Evolutionary conservation across 2,113 vertebrate genomes (phyloP), one percentile per base, ranked within the genome.

Genomic region (Arenaria interpres): DNA sequence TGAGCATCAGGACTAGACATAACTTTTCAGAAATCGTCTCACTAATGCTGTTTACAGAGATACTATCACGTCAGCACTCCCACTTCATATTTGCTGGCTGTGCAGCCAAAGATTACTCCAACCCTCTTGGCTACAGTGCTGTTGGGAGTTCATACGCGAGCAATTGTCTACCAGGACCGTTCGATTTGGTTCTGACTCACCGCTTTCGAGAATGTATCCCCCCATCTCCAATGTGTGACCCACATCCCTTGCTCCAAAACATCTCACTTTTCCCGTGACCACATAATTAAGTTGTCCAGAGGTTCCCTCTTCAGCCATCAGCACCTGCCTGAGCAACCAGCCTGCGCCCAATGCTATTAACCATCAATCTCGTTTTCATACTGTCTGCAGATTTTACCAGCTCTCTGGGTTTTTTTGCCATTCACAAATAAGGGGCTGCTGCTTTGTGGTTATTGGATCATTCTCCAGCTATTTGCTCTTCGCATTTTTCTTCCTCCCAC

Each of bases 1-100:
- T 9, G 80, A 90, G 63, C 48, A 85, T 68, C 74, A 69, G 86
- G 56, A 88, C 77, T 69, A 93, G 95, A 93, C 83, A 90, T 75
- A 92, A 89, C 62, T 90, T 90, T 95, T 93, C 74, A 96, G 86
- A 96, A 95, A 92, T 37, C 66, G 69, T 45, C 80, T 92, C 92
- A 54, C 80, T 95, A 95, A 73, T 91, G 84, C 63, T 92, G 84
- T 95, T 93, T 95, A 95, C 77, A 91, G 83, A 88, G 77, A 91
- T 89, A 82, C 86, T 76, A 95, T 89, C 89, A 56, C 89, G 82
- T 82, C 91, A 89, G 57, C 66, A 69, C 90, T 95, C 91, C 95
- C 90, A 96, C 75, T 93, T 91, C 88, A 80, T 53, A 82, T 85
- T 90, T 89, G 88, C 88, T 4, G 3, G 69, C 62, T 77, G 53